phyloP scores from a whole-genome alignment of 2,888 invertebrate species.

The Taphrorychus bicolor region DNA sequence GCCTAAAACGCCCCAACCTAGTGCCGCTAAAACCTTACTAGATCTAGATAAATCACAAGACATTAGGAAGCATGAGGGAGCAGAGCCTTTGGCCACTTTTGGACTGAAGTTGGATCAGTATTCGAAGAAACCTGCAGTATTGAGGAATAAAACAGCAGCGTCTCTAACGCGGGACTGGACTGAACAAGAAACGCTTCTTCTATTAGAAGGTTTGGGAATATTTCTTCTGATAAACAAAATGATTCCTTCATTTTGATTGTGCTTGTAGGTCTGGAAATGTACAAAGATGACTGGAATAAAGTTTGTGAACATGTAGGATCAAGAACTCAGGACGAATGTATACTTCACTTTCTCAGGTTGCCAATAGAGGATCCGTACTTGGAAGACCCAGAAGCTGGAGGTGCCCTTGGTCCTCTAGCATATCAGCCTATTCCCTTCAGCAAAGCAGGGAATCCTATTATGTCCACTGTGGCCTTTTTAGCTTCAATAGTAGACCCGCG shows the following conservation, averaged over 20 bases:
- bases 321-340: slow-evolving; percentile 98
- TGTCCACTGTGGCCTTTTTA: slow-evolving; percentile 99
- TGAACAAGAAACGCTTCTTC: slow-evolving; percentile 94
- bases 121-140: slow-evolving; percentile 78
- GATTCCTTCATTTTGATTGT: background rate
- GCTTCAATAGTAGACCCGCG: slow-evolving; percentile 98
- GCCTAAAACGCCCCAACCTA: slow-evolving; percentile 81
- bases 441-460: slow-evolving; percentile 98
- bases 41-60: slow-evolving; percentile 72
- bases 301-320: slow-evolving; percentile 99
- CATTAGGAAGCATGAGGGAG: slow-evolving; percentile 51
- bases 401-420: slow-evolving; percentile 90
- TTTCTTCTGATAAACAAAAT: slow-evolving; percentile 55
- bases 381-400: slow-evolving; percentile 82
- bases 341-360: slow-evolving; percentile 94
- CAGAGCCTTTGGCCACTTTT: slow-evolving; percentile 61
- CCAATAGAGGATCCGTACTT: slow-evolving; percentile 99
- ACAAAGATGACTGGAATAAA: slow-evolving; percentile 99
- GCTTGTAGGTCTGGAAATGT: slow-evolving; percentile 83
- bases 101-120: slow-evolving; percentile 92
- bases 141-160: slow-evolving; percentile 78
- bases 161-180: slow-evolving; percentile 93
- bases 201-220: slow-evolving; percentile 71
- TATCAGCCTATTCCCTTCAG: slow-evolving; percentile 99
- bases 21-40: slow-evolving; percentile 79